Conservation (phyloP, 1,140 invertebrate species). For the Choristoneura fumiferana region DNA sequence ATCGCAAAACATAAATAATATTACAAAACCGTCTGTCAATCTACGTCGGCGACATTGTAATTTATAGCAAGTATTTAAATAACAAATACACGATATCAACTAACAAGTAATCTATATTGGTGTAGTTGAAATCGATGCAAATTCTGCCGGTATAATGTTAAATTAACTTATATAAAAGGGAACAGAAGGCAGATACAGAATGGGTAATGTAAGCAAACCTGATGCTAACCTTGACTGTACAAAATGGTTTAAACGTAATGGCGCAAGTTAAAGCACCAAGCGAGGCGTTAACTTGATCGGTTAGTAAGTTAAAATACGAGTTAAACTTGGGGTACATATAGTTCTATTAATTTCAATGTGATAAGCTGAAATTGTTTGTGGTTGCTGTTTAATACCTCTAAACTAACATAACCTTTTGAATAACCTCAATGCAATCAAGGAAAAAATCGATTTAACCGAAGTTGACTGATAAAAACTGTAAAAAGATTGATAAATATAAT, state of each 20-base stretch:
- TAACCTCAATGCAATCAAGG: too few relatives aligned
- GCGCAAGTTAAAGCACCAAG: not conserved
- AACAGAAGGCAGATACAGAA: slow-evolving; percentile 18
- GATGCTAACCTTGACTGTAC: slow-evolving; percentile 11
- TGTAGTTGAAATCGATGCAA: not conserved
- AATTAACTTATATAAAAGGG: not conserved
- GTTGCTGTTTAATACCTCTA: too few relatives aligned
- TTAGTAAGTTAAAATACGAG: too few relatives aligned
- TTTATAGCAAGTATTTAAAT: slow-evolving; percentile 11
- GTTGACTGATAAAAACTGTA: too few relatives aligned
- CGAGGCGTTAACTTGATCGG: not conserved
- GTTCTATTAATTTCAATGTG: too few relatives aligned
- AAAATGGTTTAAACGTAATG: slow-evolving; percentile 4
- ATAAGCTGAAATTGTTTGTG: too few relatives aligned
- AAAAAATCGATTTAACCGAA: too few relatives aligned
- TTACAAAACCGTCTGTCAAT: not conserved
- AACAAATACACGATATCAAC: slow-evolving; percentile 5
- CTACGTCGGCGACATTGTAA: not conserved
- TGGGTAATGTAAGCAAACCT: slow-evolving; percentile 15
- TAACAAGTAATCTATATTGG: slow-evolving; percentile 10
- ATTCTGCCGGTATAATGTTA: not conserved
- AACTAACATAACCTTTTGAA: too few relatives aligned
- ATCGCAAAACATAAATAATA: slow-evolving; percentile 5
- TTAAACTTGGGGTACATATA: too few relatives aligned
- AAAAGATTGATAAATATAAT: too few relatives aligned